Evolutionary conservation across 2,888 invertebrate genomes (phyloP).

Genomic region (Coremacera marginata): DNA sequence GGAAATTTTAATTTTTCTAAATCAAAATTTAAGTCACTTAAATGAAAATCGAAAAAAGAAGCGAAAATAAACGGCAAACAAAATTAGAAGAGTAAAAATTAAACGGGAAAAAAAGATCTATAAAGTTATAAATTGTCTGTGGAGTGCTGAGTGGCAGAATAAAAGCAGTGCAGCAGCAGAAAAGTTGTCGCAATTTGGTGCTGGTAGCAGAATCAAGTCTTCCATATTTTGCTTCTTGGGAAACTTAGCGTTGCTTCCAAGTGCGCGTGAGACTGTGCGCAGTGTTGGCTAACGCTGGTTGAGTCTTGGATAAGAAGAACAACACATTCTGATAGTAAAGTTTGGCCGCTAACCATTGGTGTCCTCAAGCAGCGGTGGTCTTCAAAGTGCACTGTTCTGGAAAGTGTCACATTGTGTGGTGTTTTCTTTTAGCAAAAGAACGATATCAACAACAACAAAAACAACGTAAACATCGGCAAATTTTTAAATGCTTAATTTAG

Average conservation of each 20-base stretch:
- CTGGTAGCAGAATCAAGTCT: not conserved
- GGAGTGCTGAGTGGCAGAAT: not conserved
- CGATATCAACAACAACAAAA: not conserved
- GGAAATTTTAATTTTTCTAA: not conserved
- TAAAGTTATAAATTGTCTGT: not conserved
- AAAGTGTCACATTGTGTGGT: not conserved
- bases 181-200: not conserved
- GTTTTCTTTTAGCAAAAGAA: not conserved
- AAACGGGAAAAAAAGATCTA: not conserved
- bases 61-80: not conserved
- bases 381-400: not conserved
- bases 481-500: not conserved
- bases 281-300: not conserved
- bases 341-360: not conserved
- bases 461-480: not conserved
- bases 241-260: not conserved
- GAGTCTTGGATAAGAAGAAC: not conserved
- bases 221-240: constrained; percentile 7
- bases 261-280: constrained; percentile 11
- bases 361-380: no score
- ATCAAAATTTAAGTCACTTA: not conserved
- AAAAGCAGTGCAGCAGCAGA: not conserved
- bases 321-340: not conserved
- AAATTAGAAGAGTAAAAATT: constrained; percentile 3
- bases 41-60: not conserved